phyloP scores from a whole-genome alignment of 2,113 vertebrate genomes.

The Anhinga anhinga region DNA sequence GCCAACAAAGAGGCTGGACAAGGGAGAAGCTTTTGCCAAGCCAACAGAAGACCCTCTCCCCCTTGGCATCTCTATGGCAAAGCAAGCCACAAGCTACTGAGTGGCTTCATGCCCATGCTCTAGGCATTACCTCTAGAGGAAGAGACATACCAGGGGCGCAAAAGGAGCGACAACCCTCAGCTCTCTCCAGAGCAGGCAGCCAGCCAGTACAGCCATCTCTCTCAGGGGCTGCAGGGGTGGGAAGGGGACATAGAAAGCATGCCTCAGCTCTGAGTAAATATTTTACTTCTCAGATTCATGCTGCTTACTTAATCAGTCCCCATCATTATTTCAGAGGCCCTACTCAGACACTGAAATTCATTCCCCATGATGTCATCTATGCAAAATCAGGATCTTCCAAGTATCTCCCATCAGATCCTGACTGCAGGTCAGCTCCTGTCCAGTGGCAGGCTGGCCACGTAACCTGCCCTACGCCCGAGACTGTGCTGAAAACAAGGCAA shows the following conservation, averaged over 20 bases:
- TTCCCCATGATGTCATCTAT: neutral
- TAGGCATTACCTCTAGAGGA: accelerated
- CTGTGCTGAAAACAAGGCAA: neutral
- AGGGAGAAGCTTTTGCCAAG: neutral
- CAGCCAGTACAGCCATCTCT: neutral
- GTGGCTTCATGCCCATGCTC: neutral
- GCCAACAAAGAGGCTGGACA: neutral
- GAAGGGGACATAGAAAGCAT: neutral
- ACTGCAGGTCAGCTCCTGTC: neutral
- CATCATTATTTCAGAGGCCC: neutral
- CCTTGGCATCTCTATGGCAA: neutral
- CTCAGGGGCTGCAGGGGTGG: neutral
- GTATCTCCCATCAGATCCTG: neutral
- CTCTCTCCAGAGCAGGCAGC: accelerated
- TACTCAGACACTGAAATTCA: neutral
- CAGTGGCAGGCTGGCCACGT: neutral
- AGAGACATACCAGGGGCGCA: neutral
- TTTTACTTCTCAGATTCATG: neutral
- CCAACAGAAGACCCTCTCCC: neutral
- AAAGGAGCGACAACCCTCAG: neutral
- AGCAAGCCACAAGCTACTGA: neutral
- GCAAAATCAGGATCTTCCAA: neutral
- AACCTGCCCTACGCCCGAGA: accelerated
- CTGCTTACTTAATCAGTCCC: neutral
- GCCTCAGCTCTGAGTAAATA: neutral